A percentile compares a stretch with the other conserved stretches of the same genome.
These are phyloP conservation scores for Ridgeia piscesae DNA, from an alignment of 1,140 invertebrate genomes.

Conservation along the genomic window DNA sequence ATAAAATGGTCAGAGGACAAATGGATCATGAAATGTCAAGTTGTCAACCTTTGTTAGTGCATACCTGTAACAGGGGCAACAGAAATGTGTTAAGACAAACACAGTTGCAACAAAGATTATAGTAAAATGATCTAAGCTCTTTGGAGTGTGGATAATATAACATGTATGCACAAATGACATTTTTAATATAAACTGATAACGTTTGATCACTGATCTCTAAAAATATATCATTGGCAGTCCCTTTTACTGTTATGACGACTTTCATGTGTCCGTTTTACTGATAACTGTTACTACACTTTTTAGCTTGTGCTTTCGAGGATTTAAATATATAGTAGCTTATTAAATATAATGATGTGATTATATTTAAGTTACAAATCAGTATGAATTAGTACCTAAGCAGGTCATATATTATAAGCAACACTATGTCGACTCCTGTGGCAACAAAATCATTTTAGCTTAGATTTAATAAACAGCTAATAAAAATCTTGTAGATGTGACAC, in stretches of 20 bases:
- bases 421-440: background rate
- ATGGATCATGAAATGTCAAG: background rate
- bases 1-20: background rate
- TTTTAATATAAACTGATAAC: background rate
- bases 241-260: too few relatives aligned
- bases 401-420: background rate
- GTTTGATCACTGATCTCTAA: background rate
- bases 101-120: background rate
- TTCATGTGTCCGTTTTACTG: too few relatives aligned
- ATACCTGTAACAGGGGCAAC: background rate
- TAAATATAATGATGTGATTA: too few relatives aligned
- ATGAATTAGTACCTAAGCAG: too few relatives aligned
- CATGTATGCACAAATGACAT: background rate
- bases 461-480: background rate
- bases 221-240: too few relatives aligned
- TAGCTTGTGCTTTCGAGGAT: too few relatives aligned
- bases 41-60: background rate
- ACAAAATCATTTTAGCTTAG: background rate
- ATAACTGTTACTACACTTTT: too few relatives aligned
- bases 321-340: too few relatives aligned
- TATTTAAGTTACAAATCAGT: too few relatives aligned
- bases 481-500: background rate
- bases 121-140: background rate
- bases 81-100: too few relatives aligned
- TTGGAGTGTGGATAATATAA: too few relatives aligned